Conservation (phyloP, 1,140 invertebrate genomes). For the Scaptomyza pallida region DNA sequence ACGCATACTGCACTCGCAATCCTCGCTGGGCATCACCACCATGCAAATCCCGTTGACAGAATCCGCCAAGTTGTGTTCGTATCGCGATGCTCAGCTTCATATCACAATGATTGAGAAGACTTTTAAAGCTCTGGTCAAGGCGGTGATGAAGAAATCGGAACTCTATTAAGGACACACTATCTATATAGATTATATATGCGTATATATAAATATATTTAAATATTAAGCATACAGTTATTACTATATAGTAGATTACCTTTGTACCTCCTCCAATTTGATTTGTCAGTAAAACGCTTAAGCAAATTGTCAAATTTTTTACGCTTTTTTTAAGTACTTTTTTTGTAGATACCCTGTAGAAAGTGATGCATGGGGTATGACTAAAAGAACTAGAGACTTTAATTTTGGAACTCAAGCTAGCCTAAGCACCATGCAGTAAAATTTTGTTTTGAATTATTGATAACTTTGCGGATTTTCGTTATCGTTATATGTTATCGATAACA, state of each 20-base stretch:
- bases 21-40: conserved; percentile 86
- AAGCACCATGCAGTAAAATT: too few species aligned
- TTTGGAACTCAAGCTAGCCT: too few species aligned
- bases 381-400: too few species aligned
- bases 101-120: conserved; percentile 77
- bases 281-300: conserved; percentile 3
- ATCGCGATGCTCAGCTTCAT: conserved; percentile 68
- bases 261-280: conserved; percentile 1
- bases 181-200: background rate
- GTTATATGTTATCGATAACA: too few species aligned
- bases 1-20: conserved; percentile 93
- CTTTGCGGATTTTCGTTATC: too few species aligned
- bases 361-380: too few species aligned
- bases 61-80: conserved; percentile 68
- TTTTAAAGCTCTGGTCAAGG: conserved; percentile 69
- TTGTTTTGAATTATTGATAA: too few species aligned
- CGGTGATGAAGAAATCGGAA: conserved; percentile 67
- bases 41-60: conserved; percentile 76
- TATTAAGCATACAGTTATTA: background rate
- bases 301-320: background rate
- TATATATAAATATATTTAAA: background rate
- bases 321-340: too few species aligned
- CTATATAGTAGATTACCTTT: too few species aligned
- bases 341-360: too few species aligned
- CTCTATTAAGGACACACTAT: conserved; percentile 26